phyloP scores from a whole-genome alignment of 2,113 vertebrate genomes.

The human region DNA sequence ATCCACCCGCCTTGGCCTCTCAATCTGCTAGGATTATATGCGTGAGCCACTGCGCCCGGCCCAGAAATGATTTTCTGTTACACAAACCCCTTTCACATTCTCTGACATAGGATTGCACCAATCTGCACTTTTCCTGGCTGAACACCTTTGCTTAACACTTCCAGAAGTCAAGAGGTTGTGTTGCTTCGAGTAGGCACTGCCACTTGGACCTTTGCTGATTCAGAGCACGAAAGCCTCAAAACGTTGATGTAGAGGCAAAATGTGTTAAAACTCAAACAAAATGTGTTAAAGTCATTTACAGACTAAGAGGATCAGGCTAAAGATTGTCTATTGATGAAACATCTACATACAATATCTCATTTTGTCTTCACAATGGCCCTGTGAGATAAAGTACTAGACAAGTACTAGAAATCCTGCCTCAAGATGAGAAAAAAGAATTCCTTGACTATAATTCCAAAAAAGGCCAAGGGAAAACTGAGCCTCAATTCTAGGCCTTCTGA shows the following conservation, averaged over 20 bases:
- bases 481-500: rapidly evolving
- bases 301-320: neutral
- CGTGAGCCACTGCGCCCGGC: too few species aligned
- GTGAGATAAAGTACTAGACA: neutral
- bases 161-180: neutral
- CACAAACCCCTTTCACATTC: neutral
- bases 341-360: neutral
- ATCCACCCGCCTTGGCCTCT: too few species aligned
- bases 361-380: neutral
- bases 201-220: neutral
- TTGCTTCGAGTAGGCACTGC: neutral
- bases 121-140: rapidly evolving
- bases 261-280: neutral
- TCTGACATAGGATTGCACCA: neutral
- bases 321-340: conserved; percentile 7
- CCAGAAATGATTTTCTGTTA: neutral
- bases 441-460: neutral
- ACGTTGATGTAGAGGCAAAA: neutral
- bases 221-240: neutral
- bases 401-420: neutral
- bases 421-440: neutral
- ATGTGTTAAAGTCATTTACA: neutral
- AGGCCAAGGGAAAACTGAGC: neutral
- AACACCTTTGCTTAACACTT: neutral
- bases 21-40: too few species aligned